Percentiles rank a stretch among this genome's conserved stretches.
phyloP scores from a whole-genome alignment of 2,113 vertebrate species.

The Orientallactaga bullata region DNA sequence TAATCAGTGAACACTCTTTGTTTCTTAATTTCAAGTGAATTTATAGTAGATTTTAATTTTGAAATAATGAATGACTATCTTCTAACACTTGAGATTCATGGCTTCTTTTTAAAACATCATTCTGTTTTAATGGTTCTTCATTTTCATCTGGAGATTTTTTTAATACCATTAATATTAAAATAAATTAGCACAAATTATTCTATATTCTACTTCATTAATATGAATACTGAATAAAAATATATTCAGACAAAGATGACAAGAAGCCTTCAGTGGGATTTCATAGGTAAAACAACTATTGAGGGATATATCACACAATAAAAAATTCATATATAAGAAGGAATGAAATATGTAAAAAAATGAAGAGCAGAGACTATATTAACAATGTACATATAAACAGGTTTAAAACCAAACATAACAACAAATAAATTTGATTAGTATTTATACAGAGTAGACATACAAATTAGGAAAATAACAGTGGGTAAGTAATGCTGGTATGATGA shows the following conservation, averaged over 20 bases:
- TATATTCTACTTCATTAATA: not conserved
- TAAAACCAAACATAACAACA: constrained; percentile 27
- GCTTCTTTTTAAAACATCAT: constrained; percentile 54
- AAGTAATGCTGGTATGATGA: not conserved
- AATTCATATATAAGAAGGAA: not conserved
- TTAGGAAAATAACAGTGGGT: not conserved
- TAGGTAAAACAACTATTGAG: constrained; percentile 8
- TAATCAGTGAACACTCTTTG: constrained; percentile 54
- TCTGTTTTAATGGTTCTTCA: constrained; percentile 49
- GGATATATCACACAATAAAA: not conserved
- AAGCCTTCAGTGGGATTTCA: not conserved
- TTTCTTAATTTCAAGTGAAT: constrained; percentile 64
- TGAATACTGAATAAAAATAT: constrained; percentile 31
- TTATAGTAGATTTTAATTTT: constrained; percentile 59
- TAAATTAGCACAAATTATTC: constrained; percentile 5
- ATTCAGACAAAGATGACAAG: not conserved
- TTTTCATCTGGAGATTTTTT: constrained; percentile 56
- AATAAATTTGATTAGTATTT: not conserved
- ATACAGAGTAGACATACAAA: not conserved
- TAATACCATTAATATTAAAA: constrained; percentile 16
- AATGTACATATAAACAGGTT: not conserved
- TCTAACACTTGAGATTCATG: constrained; percentile 58
- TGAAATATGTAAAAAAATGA: not conserved
- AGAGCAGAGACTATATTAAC: constrained; percentile 16
- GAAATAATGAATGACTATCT: constrained; percentile 66